A percentile compares a stretch with the other conserved stretches of the same genome.
Conservation (phyloP, 2,797 vertebrate species). For the Heteromormyrus szaboi region DNA sequence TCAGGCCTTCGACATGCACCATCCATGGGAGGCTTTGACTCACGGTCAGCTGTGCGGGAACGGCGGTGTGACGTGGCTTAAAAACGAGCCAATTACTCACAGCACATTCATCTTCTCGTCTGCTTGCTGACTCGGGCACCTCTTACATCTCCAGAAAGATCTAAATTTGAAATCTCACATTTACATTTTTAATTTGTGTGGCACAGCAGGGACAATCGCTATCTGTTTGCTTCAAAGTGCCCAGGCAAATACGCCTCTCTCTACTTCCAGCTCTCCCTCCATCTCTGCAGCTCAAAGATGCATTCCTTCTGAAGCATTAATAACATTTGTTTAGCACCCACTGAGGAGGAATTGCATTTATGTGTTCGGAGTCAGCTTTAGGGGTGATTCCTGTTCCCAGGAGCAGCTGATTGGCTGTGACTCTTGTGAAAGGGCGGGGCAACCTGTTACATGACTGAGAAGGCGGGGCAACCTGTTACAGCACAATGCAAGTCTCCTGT, state of each 20-base stretch:
- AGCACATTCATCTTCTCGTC: neutral
- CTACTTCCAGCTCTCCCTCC: neutral
- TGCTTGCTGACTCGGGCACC: neutral
- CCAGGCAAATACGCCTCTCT: neutral
- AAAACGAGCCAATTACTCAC: neutral
- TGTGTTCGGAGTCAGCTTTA: neutral
- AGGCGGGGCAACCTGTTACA: neutral
- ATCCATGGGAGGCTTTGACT: neutral
- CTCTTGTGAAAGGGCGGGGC: neutral
- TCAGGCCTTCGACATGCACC: neutral
- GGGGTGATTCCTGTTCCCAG: neutral
- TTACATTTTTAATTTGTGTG: constrained; percentile 14
- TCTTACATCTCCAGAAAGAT: neutral
- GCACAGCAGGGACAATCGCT: neutral
- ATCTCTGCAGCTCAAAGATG: neutral
- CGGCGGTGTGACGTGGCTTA: neutral
- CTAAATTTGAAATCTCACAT: constrained; percentile 13
- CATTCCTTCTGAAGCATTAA: neutral
- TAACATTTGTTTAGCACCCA: neutral
- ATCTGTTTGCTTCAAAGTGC: neutral
- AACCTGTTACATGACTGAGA: neutral
- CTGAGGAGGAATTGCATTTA: neutral
- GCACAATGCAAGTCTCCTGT: neutral
- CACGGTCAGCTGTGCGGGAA: neutral
- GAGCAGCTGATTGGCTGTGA: neutral